A percentile compares a stretch with the other conserved stretches of the same genome.
Conservation (phyloP, 2,888 invertebrate genomes). For the Hesperia comma region DNA sequence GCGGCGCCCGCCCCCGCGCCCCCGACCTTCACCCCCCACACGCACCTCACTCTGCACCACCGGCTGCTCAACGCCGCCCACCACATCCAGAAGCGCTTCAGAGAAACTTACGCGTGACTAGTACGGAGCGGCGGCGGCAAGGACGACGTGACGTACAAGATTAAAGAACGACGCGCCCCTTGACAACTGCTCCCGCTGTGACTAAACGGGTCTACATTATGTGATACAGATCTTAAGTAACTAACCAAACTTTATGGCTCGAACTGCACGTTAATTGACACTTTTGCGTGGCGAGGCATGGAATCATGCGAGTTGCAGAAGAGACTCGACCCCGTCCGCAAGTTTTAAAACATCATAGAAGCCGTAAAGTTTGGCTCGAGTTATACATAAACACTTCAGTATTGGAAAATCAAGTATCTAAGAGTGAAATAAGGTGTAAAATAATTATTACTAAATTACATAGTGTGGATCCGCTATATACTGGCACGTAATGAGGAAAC, state of each 20-base stretch:
- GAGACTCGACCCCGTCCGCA: no score
- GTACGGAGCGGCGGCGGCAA: conserved; percentile 51
- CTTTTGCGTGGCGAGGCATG: no score
- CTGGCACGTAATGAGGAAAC: conserved; percentile 4
- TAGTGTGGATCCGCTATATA: conserved; percentile 26
- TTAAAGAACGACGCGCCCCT: conserved; percentile 53
- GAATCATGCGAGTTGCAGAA: no score
- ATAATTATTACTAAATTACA: conserved; percentile 13
- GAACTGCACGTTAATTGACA: no score
- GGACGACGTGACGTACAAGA: conserved; percentile 47
- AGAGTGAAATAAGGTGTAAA: conserved; percentile 7
- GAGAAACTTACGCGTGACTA: conserved; percentile 87
- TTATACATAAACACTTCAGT: conserved; percentile 12
- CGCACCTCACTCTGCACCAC: conserved; percentile 73
- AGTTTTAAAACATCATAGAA: neutral
- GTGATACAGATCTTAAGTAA: conserved; percentile 3
- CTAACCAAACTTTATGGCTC: no score
- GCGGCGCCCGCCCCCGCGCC: conserved; percentile 68
- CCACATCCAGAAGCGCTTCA: conserved; percentile 87
- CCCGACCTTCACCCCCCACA: conserved; percentile 71
- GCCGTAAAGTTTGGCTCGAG: neutral
- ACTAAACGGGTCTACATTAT: conserved; percentile 17
- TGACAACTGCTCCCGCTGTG: conserved; percentile 40
- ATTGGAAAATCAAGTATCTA: conserved; percentile 27
- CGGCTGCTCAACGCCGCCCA: conserved; percentile 88